Base-by-base conservation (phyloP, 1,140 invertebrate species). In the Meloidogyne exigua region DNA sequence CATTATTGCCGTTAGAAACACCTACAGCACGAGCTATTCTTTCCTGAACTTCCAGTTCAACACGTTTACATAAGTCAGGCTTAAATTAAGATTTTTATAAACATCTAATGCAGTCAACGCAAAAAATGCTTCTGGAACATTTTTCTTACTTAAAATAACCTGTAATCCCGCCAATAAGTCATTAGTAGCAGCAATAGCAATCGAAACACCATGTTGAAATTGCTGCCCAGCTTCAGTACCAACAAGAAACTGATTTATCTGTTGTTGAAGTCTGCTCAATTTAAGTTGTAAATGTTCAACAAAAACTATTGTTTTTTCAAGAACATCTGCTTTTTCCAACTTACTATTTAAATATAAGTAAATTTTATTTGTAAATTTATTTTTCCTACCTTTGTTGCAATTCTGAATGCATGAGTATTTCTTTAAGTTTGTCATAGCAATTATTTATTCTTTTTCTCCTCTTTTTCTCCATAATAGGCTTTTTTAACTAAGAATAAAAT, bases 391-490 rank as follows among this genome's bases (percentile, higher is more conserved):
- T 78, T 67, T 71, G 75, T 18, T 66, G 67, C 42, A 49, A 18
- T 12, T 78, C 78, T 18, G 44, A 49, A 42, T 78, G 65, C 63
- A 78, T 18, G 18, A 76, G 39, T 11, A 69, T 25, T n/a, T 79
- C 80, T 26, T 82, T 82, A 12, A 80, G 76, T 2, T 23, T 39
- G 9, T 81, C 72, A 32, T 74, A 71, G 11, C 81, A 81, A 13
- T 32, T 44, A 70, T 81, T 81, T 25, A 81, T 82, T 36, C 80
- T 42, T 23, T 44, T 64, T 23, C 80, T n/a, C 39, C 80, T 39
- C 12, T 75, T 69, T 67, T 75, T 81, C 49, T 81, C 80, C 80
- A 81, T 81, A 70, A 81, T 12, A 15, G 80, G 80, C 66, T 81
- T 81, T 63, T 81, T 81, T 69, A 57, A 23, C 79, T 80, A 66